phyloP scores from a whole-genome alignment of 2,113 vertebrate species.

The Perognathus longimembris region DNA sequence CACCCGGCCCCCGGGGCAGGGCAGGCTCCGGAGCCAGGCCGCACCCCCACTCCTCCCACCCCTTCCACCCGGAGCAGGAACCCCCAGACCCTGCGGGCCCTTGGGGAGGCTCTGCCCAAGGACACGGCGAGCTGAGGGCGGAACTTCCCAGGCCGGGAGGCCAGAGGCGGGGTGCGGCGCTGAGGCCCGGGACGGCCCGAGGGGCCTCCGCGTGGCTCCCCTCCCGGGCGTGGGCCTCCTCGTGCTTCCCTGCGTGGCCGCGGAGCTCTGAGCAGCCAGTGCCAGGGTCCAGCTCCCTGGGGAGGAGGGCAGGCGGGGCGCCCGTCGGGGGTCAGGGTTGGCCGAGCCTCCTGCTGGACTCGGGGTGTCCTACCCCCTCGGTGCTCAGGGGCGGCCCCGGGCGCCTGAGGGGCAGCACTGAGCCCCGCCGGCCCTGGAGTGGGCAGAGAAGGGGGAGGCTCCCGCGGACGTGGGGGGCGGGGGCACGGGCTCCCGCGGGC shows the following conservation, averaged over 20 bases:
- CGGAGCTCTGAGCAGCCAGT: neutral
- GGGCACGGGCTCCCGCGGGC: neutral
- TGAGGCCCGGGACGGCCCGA: accelerated
- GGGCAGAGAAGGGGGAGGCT: neutral
- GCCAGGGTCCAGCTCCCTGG: too few relatives aligned
- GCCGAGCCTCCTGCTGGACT: accelerated
- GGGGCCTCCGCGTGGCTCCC: neutral
- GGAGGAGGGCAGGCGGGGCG: neutral
- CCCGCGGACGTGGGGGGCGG: neutral
- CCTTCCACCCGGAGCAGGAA: neutral
- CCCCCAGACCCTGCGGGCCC: neutral
- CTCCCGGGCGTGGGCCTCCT: neutral
- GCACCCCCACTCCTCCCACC: neutral
- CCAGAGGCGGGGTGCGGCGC: neutral
- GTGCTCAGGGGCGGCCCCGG: too few relatives aligned
- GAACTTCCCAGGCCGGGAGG: neutral
- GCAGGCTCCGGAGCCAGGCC: neutral
- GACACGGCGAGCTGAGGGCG: neutral
- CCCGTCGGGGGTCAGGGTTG: accelerated
- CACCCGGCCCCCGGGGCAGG: conserved; percentile 7
- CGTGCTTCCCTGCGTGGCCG: too few relatives aligned
- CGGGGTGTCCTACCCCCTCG: too few relatives aligned
- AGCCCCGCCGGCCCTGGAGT: neutral
- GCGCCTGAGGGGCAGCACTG: too few relatives aligned
- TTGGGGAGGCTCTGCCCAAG: neutral